Base-by-base conservation (phyloP, 2,797 vertebrate species). In the Phrynocephalus vlangalii region DNA sequence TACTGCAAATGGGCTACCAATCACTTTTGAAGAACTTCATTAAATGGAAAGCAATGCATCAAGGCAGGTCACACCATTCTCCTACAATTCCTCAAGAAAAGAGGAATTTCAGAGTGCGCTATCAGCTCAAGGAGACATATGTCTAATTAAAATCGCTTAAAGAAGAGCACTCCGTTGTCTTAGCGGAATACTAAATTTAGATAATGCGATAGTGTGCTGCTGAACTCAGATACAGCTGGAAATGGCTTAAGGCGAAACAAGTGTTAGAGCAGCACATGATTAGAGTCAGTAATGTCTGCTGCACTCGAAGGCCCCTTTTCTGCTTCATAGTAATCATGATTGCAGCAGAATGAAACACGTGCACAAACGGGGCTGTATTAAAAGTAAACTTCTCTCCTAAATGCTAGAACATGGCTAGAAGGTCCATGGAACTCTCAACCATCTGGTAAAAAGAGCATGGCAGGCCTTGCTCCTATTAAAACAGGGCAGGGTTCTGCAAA, bases 141-240 rank as follows among this genome's bases (percentile, higher is more conserved):
- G 13, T 90, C 91, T 90, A 13, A n/a, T 92, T 92, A 85, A 94
- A 95, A 93, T 66, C 33, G 30, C 77, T 80, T 81, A 91, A 93
- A 90, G 5, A 56, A 82, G 10, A 88, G 84, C 56, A 9, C 22
- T 84, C 28, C 72, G 38, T 87, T 84, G 20, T 82, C 84, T 92
- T 91, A 70, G 73, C 70, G 80, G 77, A 79, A 79, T 86, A 94
- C 90, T 88, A 92, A 93, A 86, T 60, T 91, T 63, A 92, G 81
- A 83, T 82, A 52, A 1, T 72, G 77, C 16, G 0, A 79, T 79
- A 91, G 79, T 3, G 0, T 78, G 88, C 26, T 38, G 80, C 66
- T 81, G 89, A 86, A 71, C 86, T 56, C 15, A 50, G 79, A 60
- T 83, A 86, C 75, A 91, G 90, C 90, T 52, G 92, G 89, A 93